Evolutionary conservation across 2,888 invertebrate genomes (phyloP).

Genomic region (Acleris holmiana): DNA sequence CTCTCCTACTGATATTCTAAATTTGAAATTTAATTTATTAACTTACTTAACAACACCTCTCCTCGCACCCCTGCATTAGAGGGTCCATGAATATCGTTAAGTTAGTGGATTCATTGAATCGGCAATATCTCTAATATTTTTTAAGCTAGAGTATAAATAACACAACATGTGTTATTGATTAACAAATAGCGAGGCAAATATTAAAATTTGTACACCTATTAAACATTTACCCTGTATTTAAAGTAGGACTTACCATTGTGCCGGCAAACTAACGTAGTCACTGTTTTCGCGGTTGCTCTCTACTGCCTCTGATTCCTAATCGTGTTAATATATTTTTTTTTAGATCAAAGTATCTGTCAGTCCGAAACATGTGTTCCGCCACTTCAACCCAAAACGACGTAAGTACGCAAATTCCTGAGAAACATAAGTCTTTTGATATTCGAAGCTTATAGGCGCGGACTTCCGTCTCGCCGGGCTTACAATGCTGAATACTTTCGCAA

Average conservation of each 20-base stretch:
- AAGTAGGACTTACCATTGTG: slow-evolving; percentile 19
- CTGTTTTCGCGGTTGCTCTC: slow-evolving; percentile 9
- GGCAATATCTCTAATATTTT: too few species aligned
- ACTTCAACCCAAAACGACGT: slow-evolving; percentile 9
- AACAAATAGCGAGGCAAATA: too few species aligned
- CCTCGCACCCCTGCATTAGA: too few species aligned
- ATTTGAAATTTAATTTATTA: too few species aligned
- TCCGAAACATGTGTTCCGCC: slow-evolving; percentile 19
- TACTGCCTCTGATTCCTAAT: slow-evolving; percentile 19
- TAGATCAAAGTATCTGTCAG: slow-evolving; percentile 24
- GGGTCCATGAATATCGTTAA: too few species aligned
- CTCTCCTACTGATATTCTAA: too few species aligned
- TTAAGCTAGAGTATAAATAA: too few species aligned
- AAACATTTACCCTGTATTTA: too few species aligned
- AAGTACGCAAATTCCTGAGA: neutral
- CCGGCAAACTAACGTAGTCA: slow-evolving; percentile 16
- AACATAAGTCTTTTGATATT: neutral
- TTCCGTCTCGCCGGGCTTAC: slow-evolving; percentile 8
- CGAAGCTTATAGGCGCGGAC: neutral
- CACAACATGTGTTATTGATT: too few species aligned
- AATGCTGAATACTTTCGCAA: neutral
- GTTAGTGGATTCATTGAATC: too few species aligned
- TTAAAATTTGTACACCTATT: too few species aligned
- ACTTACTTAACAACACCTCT: too few species aligned
- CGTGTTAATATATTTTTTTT: slow-evolving; percentile 22